These are phyloP conservation scores for Dasyprocta punctata DNA, from an alignment of 2,113 vertebrate genomes.

Conservation along the genomic window DNA sequence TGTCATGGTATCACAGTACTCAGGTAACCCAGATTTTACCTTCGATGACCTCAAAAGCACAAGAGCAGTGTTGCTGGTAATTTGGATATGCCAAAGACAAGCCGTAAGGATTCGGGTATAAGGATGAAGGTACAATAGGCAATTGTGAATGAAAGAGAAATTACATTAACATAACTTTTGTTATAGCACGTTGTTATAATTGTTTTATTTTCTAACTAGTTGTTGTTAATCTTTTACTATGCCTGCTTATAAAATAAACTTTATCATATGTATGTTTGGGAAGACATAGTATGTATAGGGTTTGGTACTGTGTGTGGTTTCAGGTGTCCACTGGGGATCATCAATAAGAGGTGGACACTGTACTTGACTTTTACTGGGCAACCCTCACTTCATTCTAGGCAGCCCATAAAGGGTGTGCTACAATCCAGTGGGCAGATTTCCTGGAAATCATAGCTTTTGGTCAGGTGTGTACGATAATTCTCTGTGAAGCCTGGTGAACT, in stretches of 20 bases:
- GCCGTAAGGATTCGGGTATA: neutral
- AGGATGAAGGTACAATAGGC: neutral
- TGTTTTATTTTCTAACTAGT: neutral
- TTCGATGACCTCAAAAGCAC: neutral
- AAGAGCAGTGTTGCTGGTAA: neutral
- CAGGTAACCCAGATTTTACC: neutral
- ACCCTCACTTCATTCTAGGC: neutral
- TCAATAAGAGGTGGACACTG: neutral
- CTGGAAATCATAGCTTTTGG: conserved; percentile 65
- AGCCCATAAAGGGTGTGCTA: neutral
- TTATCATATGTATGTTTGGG: neutral
- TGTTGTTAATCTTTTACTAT: neutral
- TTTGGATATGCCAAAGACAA: neutral
- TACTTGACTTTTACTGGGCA: neutral
- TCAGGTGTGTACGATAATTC: neutral
- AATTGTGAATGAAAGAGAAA: neutral
- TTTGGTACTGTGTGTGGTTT: neutral
- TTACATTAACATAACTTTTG: neutral
- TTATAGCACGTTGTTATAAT: neutral
- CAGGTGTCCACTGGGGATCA: neutral
- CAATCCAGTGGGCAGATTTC: conserved; percentile 49
- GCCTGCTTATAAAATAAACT: neutral
- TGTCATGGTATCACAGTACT: neutral
- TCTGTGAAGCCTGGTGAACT: conserved; percentile 49
- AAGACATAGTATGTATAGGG: neutral